phyloP scores from a whole-genome alignment of 1,140 invertebrate genomes.

The Cardiocondyla obscurior region DNA sequence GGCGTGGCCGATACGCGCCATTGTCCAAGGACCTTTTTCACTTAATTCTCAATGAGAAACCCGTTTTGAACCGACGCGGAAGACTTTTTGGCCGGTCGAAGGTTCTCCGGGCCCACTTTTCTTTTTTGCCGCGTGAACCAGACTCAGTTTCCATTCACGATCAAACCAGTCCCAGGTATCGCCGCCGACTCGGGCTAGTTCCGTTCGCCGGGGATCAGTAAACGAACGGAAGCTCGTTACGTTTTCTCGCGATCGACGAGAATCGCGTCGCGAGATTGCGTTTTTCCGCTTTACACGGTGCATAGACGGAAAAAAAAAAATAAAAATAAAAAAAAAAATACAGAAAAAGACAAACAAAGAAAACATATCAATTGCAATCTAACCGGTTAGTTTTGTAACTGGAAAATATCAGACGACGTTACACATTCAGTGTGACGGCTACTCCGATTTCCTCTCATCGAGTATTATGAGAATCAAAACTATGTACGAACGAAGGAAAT shows the following conservation, averaged over 20 bases:
- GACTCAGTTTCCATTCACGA: conserved; percentile 68
- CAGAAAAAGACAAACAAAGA: background rate
- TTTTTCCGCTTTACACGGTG: background rate
- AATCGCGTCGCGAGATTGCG: background rate
- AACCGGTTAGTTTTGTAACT: background rate
- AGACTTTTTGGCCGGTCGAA: conserved; percentile 62
- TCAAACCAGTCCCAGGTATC: conserved; percentile 71
- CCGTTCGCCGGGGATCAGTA: conserved; percentile 47
- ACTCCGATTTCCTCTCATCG: background rate
- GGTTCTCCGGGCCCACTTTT: conserved; percentile 57
- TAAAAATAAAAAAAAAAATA: background rate
- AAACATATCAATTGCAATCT: background rate
- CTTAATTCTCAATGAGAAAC: conserved; percentile 60
- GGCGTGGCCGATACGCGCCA: conserved; percentile 48
- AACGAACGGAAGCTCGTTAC: conserved; percentile 7
- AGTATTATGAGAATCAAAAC: background rate
- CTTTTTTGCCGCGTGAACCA: conserved; percentile 59
- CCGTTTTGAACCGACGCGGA: conserved; percentile 45
- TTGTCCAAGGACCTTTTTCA: conserved; percentile 56
- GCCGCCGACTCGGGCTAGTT: conserved; percentile 61
- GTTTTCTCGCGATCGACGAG: conserved; percentile 4
- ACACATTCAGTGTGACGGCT: background rate
- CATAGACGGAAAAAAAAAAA: background rate
- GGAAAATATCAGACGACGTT: background rate
- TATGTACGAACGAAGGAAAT: too few species aligned